Conservation (phyloP, 2,797 vertebrate genomes). For the Coendou prehensilis region DNA sequence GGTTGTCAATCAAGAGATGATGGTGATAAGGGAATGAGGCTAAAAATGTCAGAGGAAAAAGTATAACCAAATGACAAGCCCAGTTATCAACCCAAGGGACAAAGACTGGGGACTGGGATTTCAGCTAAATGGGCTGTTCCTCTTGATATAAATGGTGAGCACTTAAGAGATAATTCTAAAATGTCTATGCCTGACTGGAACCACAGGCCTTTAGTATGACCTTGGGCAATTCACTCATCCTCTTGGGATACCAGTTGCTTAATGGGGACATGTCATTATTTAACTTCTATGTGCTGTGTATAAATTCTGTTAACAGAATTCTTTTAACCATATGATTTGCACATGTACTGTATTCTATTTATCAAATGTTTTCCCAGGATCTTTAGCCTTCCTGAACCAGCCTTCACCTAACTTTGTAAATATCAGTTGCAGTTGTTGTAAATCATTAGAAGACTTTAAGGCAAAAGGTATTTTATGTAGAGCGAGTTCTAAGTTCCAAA, state of each 20-base stretch:
- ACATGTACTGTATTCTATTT: neutral
- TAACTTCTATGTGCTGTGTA: neutral
- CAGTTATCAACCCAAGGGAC: constrained; percentile 57
- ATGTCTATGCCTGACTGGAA: neutral
- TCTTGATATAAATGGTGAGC: neutral
- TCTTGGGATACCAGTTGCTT: neutral
- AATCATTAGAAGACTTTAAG: neutral
- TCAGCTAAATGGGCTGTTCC: neutral
- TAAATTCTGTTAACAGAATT: neutral
- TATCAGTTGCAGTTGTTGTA: neutral
- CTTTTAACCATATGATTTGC: neutral
- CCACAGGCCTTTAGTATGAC: neutral
- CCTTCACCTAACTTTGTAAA: neutral
- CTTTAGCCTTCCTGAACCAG: neutral
- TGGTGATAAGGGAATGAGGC: constrained; percentile 72
- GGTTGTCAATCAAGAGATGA: constrained; percentile 77
- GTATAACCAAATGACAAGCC: constrained; percentile 55
- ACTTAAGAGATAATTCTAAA: constrained; percentile 14
- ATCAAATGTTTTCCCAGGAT: neutral
- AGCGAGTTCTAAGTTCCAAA: neutral
- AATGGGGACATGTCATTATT: neutral
- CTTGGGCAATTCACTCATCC: neutral
- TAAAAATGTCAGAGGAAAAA: constrained; percentile 71
- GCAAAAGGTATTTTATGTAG: neutral
- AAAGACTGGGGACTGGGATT: neutral